Conservation (phyloP, 2,888 invertebrate genomes). For the Andrena trimmerana region DNA sequence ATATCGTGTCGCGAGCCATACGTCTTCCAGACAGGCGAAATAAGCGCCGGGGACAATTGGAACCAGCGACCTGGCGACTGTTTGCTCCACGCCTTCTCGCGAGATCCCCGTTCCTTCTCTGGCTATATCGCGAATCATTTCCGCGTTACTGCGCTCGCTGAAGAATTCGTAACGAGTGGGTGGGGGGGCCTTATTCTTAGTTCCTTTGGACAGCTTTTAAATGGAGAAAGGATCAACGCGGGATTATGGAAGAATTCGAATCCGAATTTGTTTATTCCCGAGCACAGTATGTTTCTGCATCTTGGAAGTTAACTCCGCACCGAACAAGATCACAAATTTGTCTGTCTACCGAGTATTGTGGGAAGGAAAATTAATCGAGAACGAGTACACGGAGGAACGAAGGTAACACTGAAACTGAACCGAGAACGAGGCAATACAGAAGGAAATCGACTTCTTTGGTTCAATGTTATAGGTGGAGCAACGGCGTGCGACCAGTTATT, state of each 20-base stretch:
- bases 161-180: not conserved
- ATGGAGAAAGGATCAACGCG: no score
- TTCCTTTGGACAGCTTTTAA: no score
- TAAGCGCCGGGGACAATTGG: conserved; percentile 81
- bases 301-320: no score
- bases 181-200: not conserved
- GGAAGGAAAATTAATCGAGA: no score
- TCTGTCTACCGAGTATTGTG: no score
- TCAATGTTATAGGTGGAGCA: not conserved
- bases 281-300: no score
- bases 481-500: conserved; percentile 28
- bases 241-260: no score
- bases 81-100: conserved; percentile 20
- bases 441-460: not conserved
- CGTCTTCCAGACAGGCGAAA: conserved; percentile 83
- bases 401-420: not conserved
- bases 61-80: conserved; percentile 64
- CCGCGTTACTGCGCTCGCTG: not conserved
- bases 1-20: conserved; percentile 76
- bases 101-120: not conserved
- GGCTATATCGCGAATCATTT: not conserved
- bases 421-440: no score
- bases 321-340: no score
- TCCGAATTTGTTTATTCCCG: no score
- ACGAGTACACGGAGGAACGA: no score